Evolutionary conservation across 2,797 vertebrate genomes (phyloP).

Genomic region (Glyptemys insculpta): DNA sequence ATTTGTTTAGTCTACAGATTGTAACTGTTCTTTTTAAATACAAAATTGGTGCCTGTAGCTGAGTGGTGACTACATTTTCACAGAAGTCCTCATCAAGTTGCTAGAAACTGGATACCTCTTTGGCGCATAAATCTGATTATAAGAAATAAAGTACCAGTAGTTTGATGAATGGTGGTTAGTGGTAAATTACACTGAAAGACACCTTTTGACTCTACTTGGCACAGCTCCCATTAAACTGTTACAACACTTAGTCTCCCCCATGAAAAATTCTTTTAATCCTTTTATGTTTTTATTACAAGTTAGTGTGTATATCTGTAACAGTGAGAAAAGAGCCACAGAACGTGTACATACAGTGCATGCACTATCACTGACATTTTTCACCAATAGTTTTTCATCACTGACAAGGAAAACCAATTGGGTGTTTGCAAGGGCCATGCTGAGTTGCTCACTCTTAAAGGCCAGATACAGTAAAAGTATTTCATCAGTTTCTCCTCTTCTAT

Average conservation of each 20-base stretch:
- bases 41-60: not conserved
- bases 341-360: not conserved
- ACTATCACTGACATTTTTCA: not conserved
- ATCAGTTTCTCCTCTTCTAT: no score
- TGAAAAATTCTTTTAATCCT: not conserved
- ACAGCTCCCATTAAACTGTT: not conserved
- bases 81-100: no score
- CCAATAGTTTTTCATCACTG: not conserved
- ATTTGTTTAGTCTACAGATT: not conserved
- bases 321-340: not conserved
- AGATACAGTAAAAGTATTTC: no score
- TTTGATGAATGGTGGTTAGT: not conserved
- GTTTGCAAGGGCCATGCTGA: not conserved
- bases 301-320: rapidly evolving
- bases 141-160: not conserved
- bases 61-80: not conserved
- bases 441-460: no score
- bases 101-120: not conserved
- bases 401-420: not conserved
- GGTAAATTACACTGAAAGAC: conserved; percentile 20
- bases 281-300: not conserved
- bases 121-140: not conserved
- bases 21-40: not conserved
- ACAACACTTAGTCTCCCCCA: conserved; percentile 19
- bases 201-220: not conserved